Evolutionary conservation across 2,113 vertebrate species (phyloP).

Genomic region (Carassius gibelio): DNA sequence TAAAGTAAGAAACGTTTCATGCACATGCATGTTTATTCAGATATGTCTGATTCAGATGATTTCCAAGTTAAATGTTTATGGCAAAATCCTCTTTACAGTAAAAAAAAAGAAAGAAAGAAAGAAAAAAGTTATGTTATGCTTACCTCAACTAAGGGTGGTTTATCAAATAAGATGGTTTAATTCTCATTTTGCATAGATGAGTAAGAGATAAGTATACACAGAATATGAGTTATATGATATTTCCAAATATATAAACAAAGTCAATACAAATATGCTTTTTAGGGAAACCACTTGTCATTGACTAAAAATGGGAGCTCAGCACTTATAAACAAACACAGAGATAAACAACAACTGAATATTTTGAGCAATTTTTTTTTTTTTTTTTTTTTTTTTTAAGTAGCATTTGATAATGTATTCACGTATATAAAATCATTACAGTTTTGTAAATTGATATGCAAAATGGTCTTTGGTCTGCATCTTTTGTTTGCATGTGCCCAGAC

Average conservation of each 20-base stretch:
- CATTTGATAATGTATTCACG: conserved; percentile 14
- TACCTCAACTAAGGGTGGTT: too few species aligned
- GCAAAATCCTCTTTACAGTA: not conserved
- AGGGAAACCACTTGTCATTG: conserved; percentile 7
- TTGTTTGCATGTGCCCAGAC: not conserved
- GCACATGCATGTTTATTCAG: not conserved
- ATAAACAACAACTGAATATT: conserved; percentile 24
- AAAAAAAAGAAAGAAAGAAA: not conserved
- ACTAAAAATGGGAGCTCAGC: not conserved
- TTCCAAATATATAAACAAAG: conserved; percentile 5
- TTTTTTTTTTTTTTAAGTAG: not conserved
- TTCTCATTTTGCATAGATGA: not conserved
- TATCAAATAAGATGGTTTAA: conserved; percentile 1
- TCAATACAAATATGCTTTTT: not conserved
- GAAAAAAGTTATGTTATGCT: not conserved
- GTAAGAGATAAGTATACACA: conserved; percentile 37
- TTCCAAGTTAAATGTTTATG: not conserved
- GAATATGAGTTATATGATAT: conserved; percentile 40
- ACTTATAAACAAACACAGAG: conserved; percentile 23
- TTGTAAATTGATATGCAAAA: not conserved
- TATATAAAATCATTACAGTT: not conserved
- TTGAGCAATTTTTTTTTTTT: not conserved
- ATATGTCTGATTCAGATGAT: not conserved
- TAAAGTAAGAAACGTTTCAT: not conserved
- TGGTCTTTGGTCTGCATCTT: conserved; percentile 12